A percentile compares a stretch with the other conserved stretches of the same genome.
Evolutionary conservation across 2,888 invertebrate species (phyloP).

Genomic region (Allacma fusca): DNA sequence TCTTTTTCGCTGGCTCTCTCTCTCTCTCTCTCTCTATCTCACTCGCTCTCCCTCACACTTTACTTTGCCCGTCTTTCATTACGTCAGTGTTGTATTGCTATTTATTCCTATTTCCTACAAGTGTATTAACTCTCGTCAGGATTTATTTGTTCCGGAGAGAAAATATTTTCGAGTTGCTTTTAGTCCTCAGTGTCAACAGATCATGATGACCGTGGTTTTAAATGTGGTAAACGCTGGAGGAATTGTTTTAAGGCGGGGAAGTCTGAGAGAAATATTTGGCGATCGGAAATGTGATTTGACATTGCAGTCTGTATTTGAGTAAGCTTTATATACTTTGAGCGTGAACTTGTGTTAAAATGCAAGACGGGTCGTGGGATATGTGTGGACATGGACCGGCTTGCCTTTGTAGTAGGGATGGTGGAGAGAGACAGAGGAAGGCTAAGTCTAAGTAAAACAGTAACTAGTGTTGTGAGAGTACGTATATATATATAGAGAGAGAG

Average conservation of each 20-base stretch:
- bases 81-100: too few relatives aligned
- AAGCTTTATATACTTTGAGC: conserved; percentile 8
- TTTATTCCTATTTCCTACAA: background rate
- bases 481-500: conserved; percentile 3
- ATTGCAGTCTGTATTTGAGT: conserved; percentile 16
- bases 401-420: background rate
- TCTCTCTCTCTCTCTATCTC: background rate
- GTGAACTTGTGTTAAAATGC: conserved; percentile 13
- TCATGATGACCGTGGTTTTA: conserved; percentile 16
- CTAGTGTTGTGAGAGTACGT: conserved; percentile 3
- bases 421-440: background rate
- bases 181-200: background rate
- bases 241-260: background rate
- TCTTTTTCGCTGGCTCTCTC: background rate
- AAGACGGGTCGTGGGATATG: conserved; percentile 9
- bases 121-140: background rate
- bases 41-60: background rate
- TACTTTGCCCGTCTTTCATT: background rate
- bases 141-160: background rate
- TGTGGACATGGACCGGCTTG: conserved; percentile 8
- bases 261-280: background rate
- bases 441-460: conserved; percentile 11
- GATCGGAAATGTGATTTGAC: conserved; percentile 16
- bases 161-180: background rate
- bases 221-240: background rate